These are phyloP conservation scores for Actinia tenebrosa DNA, from an alignment of 64 coral and sea anemone genomes.

Conservation along the genomic window DNA sequence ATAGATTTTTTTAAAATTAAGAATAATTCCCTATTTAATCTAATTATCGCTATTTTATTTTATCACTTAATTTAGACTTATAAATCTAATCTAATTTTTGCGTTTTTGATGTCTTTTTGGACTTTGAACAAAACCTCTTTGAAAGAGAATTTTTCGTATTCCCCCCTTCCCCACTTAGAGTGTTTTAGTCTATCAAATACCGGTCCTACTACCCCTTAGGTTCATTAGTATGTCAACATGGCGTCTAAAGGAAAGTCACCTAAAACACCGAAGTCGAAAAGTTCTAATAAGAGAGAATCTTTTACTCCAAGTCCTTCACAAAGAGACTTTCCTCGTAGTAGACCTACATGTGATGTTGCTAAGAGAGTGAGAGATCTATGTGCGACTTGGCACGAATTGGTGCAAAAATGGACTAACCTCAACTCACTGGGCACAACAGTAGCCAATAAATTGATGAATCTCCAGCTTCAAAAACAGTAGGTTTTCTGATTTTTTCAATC, in stretches of 20 bases:
- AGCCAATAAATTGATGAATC: conserved; percentile 87
- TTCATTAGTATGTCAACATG: conserved; percentile 47
- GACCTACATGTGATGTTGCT: conserved; percentile 50
- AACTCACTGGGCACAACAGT: conserved; percentile 56
- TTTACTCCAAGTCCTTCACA: conserved; percentile 7
- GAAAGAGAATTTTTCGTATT: background rate
- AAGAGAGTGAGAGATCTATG: conserved; percentile 75
- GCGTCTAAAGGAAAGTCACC: conserved; percentile 56
- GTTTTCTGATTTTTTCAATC: conserved; percentile 3
- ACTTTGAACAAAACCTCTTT: background rate
- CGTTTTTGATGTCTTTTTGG: background rate
- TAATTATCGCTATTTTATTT: too few relatives aligned
- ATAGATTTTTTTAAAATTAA: background rate
- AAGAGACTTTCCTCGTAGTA: conserved; percentile 42
- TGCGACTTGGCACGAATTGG: conserved; percentile 65
- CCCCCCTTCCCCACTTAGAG: background rate
- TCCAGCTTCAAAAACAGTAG: conserved; percentile 82
- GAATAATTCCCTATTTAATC: background rate
- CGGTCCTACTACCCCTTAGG: background rate
- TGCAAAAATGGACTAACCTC: conserved; percentile 76
- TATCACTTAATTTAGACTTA: too few relatives aligned
- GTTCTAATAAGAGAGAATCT: conserved; percentile 34
- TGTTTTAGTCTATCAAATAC: background rate
- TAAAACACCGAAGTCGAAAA: conserved; percentile 41
- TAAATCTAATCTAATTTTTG: background rate